A percentile compares a stretch with the other conserved stretches of the same genome.
Conservation (phyloP, 2,113 vertebrate genomes). For the Cololabis saira region DNA sequence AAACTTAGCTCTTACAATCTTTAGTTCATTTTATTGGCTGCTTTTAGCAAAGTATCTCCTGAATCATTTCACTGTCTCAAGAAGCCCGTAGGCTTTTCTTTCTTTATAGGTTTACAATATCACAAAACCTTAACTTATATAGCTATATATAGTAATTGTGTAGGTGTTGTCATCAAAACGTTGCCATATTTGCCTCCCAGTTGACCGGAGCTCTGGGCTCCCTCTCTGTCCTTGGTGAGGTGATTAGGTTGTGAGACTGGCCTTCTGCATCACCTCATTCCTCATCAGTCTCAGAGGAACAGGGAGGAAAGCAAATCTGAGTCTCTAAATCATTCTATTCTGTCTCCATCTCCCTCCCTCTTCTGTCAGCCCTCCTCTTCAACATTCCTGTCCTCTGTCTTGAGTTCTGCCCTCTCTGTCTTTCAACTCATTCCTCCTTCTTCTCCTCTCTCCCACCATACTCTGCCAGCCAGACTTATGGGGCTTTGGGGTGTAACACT, state of each 20-base stretch:
- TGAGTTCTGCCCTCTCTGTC: conserved; percentile 24
- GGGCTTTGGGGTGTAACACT: conserved; percentile 51
- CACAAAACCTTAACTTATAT: neutral
- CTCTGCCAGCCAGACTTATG: conserved; percentile 62
- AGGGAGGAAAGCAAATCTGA: conserved; percentile 34
- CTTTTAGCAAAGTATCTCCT: too few relatives aligned
- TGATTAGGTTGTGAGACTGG: conserved; percentile 46
- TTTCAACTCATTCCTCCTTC: conserved; percentile 36
- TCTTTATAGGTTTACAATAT: too few relatives aligned
- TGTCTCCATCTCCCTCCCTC: conserved; percentile 16
- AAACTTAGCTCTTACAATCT: too few relatives aligned
- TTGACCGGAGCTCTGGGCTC: conserved; percentile 36
- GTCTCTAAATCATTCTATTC: conserved; percentile 53
- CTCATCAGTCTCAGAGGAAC: conserved; percentile 53
- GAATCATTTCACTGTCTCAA: too few relatives aligned
- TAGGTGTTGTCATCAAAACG: conserved; percentile 16
- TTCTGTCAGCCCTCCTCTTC: conserved; percentile 10
- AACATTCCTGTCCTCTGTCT: conserved; percentile 35
- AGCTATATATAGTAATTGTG: neutral
- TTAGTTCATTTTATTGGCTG: too few relatives aligned
- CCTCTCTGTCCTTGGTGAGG: conserved; percentile 39
- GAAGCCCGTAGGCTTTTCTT: too few relatives aligned
- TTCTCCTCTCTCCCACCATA: conserved; percentile 36
- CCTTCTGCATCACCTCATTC: conserved; percentile 65
- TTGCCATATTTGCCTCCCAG: conserved; percentile 12